phyloP scores from a whole-genome alignment of 2,113 vertebrate species.

The Pluvialis apricaria region DNA sequence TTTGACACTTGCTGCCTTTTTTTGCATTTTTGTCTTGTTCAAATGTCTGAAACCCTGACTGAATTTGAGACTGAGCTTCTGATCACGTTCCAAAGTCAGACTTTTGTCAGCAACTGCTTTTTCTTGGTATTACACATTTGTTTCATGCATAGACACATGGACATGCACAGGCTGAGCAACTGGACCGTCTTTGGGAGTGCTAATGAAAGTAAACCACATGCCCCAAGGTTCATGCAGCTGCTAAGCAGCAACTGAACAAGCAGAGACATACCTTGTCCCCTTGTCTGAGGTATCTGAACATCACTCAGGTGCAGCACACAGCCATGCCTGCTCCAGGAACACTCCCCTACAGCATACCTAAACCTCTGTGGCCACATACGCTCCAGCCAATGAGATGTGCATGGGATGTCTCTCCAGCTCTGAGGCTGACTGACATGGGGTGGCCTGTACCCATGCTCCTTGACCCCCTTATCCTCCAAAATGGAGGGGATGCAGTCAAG shows the following conservation, averaged over 20 bases:
- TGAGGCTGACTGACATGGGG: not conserved
- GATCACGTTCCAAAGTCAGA: not conserved
- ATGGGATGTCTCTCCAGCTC: not conserved
- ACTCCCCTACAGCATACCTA: not conserved
- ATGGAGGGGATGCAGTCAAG: not conserved
- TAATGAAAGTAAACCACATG: not conserved
- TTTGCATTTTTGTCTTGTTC: not conserved
- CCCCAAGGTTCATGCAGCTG: not conserved
- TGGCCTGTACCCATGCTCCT: not conserved
- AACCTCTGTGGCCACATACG: no score
- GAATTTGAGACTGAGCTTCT: not conserved
- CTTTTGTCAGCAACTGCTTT: not conserved
- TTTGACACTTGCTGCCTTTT: not conserved
- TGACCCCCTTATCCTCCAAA: not conserved
- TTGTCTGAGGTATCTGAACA: not conserved
- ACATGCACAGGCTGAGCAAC: not conserved
- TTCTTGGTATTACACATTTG: not conserved
- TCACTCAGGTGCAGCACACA: not conserved
- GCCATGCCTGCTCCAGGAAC: not conserved
- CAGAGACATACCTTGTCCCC: not conserved
- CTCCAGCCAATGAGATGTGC: not conserved
- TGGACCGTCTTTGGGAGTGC: not conserved
- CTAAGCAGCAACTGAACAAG: not conserved
- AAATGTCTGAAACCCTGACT: not conserved
- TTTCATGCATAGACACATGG: not conserved